A percentile compares a stretch with the other conserved stretches of the same genome.
phyloP scores from a whole-genome alignment of 2,888 invertebrate species.

The Gortyna flavago region DNA sequence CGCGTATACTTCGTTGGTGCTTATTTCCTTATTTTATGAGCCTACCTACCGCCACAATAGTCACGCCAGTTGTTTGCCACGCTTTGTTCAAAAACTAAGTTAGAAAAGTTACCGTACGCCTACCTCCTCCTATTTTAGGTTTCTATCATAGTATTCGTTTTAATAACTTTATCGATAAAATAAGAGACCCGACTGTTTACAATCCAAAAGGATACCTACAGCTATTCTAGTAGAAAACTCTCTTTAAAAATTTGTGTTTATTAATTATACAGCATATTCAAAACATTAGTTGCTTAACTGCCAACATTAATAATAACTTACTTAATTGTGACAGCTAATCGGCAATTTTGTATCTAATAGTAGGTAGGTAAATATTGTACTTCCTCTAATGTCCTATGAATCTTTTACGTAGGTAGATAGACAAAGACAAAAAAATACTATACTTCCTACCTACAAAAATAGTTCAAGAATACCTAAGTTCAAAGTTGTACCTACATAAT shows the following conservation, averaged over 20 bases:
- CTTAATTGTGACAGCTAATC: slow-evolving; percentile 7
- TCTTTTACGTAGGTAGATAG: neutral
- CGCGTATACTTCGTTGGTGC: neutral
- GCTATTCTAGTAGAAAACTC: neutral
- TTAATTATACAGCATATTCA: neutral
- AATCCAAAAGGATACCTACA: neutral
- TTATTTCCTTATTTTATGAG: neutral
- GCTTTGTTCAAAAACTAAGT: slow-evolving; percentile 1
- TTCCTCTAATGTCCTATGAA: neutral
- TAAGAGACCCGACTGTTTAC: neutral
- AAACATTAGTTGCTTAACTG: slow-evolving; percentile 12
- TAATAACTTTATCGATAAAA: neutral
- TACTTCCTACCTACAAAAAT: slow-evolving; percentile 3
- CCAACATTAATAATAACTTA: slow-evolving; percentile 20
- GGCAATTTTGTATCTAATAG: neutral
- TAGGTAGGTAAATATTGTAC: neutral
- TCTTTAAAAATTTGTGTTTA: neutral
- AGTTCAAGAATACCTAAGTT: neutral
- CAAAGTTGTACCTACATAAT: neutral
- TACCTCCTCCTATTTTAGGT: neutral
- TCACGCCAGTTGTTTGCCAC: neutral
- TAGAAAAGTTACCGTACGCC: neutral
- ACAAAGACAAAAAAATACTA: neutral
- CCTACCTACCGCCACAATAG: slow-evolving; percentile 24
- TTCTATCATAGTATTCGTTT: neutral